phyloP scores from a whole-genome alignment of 2,113 vertebrate species.

The Gallinago paraguaiae region DNA sequence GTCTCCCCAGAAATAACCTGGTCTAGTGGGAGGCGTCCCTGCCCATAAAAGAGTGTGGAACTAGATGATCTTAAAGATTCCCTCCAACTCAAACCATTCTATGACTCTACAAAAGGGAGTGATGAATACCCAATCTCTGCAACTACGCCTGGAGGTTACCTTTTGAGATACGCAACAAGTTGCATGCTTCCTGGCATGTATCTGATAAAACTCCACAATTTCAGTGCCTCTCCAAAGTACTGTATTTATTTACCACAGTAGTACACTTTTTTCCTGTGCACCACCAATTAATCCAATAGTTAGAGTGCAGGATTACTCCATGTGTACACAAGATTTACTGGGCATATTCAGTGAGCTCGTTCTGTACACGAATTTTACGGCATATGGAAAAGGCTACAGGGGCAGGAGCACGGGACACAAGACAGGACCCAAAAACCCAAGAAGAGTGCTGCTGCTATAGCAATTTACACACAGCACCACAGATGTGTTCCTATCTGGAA shows the following conservation, averaged over 20 bases:
- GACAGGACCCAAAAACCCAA: not conserved
- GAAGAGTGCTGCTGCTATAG: not conserved
- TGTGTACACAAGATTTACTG: not conserved
- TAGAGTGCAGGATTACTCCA: not conserved
- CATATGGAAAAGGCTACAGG: not conserved
- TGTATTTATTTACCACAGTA: not conserved
- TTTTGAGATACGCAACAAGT: not conserved
- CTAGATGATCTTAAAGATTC: not conserved
- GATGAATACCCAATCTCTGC: not conserved
- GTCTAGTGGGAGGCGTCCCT: not conserved
- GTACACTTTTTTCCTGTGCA: not conserved
- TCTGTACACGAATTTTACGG: not conserved
- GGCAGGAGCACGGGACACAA: accelerated
- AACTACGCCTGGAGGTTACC: not conserved
- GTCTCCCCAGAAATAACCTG: not conserved
- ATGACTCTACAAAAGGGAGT: not conserved
- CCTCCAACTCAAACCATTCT: not conserved
- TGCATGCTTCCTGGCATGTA: not conserved
- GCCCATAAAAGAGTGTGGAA: not conserved
- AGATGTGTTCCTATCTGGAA: not conserved
- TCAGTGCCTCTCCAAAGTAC: not conserved
- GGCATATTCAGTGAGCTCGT: not conserved
- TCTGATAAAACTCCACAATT: not conserved
- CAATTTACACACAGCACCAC: not conserved
- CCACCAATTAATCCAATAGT: not conserved